A percentile compares a stretch with the other conserved stretches of the same genome.
Conservation (phyloP, 2,888 invertebrate genomes). For the Brenthis daphne region DNA sequence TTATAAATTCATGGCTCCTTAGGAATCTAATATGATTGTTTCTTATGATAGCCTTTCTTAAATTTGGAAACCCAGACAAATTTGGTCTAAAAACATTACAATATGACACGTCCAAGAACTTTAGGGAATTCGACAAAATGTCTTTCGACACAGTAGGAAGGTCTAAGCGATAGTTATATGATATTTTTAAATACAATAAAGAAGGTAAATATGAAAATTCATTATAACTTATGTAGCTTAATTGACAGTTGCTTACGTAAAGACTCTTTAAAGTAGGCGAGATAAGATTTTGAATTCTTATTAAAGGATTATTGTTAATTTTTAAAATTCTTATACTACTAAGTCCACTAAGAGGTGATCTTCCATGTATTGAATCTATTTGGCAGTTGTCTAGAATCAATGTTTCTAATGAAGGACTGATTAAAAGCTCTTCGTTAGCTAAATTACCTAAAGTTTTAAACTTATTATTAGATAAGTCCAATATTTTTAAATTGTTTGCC, state of each 20-base stretch:
- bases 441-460: slow-evolving; percentile 78
- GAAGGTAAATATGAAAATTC: slow-evolving; percentile 82
- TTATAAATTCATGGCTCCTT: slow-evolving; percentile 81
- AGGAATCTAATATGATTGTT: slow-evolving; percentile 85
- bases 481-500: slow-evolving; percentile 75
- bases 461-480: slow-evolving; percentile 86
- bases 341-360: slow-evolving; percentile 75
- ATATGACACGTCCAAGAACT: slow-evolving; percentile 82
- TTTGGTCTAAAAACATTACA: slow-evolving; percentile 84
- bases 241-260: slow-evolving; percentile 82
- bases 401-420: slow-evolving; percentile 81
- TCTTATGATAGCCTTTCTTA: slow-evolving; percentile 82
- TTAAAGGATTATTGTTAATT: slow-evolving; percentile 78
- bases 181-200: slow-evolving; percentile 83
- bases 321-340: slow-evolving; percentile 78
- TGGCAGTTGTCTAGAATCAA: slow-evolving; percentile 84
- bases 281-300: slow-evolving; percentile 69
- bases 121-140: slow-evolving; percentile 78
- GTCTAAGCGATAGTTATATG: slow-evolving; percentile 83
- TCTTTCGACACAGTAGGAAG: slow-evolving; percentile 64
- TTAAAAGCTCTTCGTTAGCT: slow-evolving; percentile 76
- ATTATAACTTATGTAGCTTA: slow-evolving; percentile 74
- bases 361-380: slow-evolving; percentile 78
- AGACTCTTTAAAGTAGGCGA: slow-evolving; percentile 78
- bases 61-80: slow-evolving; percentile 83